A percentile compares a stretch with the other conserved stretches of the same genome.
Conservation (phyloP, 2,797 vertebrate genomes). For the Malurus splendens region DNA sequence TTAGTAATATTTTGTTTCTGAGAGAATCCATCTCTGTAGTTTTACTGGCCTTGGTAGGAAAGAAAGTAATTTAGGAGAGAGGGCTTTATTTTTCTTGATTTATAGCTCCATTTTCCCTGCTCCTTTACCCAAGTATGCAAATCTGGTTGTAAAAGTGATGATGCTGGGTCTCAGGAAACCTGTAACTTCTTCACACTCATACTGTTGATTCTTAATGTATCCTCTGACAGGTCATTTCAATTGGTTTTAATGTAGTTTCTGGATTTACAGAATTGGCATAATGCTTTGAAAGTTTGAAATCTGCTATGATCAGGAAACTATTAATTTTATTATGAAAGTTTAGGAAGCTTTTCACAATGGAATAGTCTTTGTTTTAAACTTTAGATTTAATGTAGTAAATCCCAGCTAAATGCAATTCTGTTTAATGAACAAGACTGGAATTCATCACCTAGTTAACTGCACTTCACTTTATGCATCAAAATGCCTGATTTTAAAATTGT, state of each 20-base stretch:
- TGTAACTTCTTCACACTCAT: not conserved
- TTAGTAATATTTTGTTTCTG: not conserved
- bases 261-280: not conserved
- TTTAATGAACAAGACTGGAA: slow-evolving; percentile 41
- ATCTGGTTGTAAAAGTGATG: not conserved
- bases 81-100: not conserved
- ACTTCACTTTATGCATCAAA: slow-evolving; percentile 52
- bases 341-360: slow-evolving; percentile 18
- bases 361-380: slow-evolving; percentile 9
- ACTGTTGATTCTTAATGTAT: not conserved
- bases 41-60: not conserved
- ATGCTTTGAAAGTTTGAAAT: not conserved
- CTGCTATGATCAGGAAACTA: not conserved
- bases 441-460: slow-evolving; percentile 53
- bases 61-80: not conserved
- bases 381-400: slow-evolving; percentile 33
- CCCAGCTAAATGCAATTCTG: slow-evolving; percentile 42
- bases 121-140: not conserved
- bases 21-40: not conserved
- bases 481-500: slow-evolving; percentile 25
- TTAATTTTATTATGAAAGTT: not conserved
- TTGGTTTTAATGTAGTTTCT: not conserved
- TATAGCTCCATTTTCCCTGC: not conserved
- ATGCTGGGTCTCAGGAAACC: not conserved
- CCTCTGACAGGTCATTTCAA: not conserved